Conservation (phyloP, 2,113 vertebrate species). For the Camelus dromedarius region DNA sequence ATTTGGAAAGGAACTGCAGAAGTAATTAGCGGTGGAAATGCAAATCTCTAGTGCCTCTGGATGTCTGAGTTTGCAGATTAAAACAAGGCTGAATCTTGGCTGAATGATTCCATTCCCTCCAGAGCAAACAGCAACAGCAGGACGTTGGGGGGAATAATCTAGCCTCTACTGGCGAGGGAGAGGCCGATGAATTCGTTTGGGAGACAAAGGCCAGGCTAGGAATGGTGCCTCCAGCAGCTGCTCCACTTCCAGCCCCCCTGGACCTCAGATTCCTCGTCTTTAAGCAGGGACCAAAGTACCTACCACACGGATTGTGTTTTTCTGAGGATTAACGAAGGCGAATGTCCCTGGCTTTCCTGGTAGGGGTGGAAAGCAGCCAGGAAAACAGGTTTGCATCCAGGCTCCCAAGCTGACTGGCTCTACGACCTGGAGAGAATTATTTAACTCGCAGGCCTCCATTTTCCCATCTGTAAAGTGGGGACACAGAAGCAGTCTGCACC, state of each 20-base stretch:
- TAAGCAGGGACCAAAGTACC: background rate
- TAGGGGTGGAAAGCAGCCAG: background rate
- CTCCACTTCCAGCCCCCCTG: background rate
- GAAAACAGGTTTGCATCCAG: background rate
- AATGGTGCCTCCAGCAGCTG: background rate
- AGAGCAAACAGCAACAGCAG: background rate
- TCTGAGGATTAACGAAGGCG: background rate
- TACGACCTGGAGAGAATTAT: background rate
- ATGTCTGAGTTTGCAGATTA: constrained; percentile 34
- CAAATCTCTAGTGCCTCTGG: constrained; percentile 50
- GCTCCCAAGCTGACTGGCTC: background rate
- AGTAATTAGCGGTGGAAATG: constrained; percentile 57
- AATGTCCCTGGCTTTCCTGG: background rate
- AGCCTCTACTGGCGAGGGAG: background rate
- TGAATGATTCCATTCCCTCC: constrained; percentile 19
- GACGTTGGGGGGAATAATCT: background rate
- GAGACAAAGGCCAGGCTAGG: background rate
- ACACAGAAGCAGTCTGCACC: rapidly evolving
- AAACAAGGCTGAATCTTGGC: constrained; percentile 42
- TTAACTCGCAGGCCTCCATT: background rate
- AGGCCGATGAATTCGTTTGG: background rate
- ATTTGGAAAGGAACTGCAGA: constrained; percentile 30
- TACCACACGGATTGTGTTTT: background rate
- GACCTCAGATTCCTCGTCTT: background rate
- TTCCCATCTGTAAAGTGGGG: background rate